Evolutionary conservation across 2,888 invertebrate genomes (phyloP).

Genomic region (Digitonthophagus gazella): DNA sequence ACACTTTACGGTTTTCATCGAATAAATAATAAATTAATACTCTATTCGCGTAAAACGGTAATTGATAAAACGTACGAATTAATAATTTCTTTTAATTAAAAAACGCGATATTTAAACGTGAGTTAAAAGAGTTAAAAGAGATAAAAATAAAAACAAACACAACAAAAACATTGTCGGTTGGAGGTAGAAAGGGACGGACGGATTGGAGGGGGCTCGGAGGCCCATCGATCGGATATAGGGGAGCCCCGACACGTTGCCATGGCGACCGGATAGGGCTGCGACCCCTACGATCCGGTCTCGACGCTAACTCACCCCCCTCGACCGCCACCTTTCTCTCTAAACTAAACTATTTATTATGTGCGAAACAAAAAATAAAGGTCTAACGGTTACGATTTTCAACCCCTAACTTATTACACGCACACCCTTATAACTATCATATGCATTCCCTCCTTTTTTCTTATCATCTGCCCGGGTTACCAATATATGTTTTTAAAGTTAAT

Average conservation of each 20-base stretch:
- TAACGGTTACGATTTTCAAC: not conserved
- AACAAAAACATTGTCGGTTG: not conserved
- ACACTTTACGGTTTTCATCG: too few relatives aligned
- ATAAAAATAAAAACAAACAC: not conserved
- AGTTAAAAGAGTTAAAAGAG: not conserved
- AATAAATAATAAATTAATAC: too few relatives aligned
- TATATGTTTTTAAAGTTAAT: too few relatives aligned
- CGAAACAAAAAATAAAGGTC: not conserved
- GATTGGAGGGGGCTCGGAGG: not conserved
- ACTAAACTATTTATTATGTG: not conserved
- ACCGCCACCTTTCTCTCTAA: not conserved
- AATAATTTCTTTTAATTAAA: too few relatives aligned
- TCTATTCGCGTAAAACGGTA: too few relatives aligned
- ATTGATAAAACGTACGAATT: too few relatives aligned
- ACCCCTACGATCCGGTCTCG: conserved; percentile 52
- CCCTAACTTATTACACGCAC: not conserved
- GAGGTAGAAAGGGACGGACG: not conserved
- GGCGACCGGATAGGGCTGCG: conserved; percentile 54
- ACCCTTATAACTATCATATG: too few relatives aligned
- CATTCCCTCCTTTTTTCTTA: too few relatives aligned
- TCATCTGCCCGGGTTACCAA: too few relatives aligned
- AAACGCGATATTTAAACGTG: too few relatives aligned
- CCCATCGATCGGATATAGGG: conserved; percentile 50
- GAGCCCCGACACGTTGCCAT: conserved; percentile 51
- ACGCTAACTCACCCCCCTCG: conserved; percentile 38